Conservation (phyloP, 2,888 invertebrate genomes). For the Eupithecia tripunctaria region DNA sequence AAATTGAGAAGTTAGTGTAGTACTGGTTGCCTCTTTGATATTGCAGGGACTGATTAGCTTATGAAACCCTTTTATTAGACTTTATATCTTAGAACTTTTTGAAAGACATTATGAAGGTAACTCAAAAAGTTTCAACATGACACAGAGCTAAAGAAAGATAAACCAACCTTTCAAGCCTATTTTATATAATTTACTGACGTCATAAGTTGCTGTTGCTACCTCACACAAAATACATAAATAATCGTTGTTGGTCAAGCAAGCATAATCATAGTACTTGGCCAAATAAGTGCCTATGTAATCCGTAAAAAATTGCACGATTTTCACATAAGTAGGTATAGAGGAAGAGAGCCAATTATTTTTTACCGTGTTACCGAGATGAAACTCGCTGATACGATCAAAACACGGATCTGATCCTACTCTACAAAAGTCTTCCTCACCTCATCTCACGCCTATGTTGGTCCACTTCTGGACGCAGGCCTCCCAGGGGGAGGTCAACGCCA, state of each 20-base stretch:
- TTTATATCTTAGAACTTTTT: background rate
- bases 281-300: slow-evolving; percentile 3
- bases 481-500: no score
- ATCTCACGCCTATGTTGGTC: no score
- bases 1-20: no score
- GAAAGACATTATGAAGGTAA: background rate
- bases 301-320: slow-evolving; percentile 7
- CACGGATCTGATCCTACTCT: slow-evolving; percentile 7
- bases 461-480: no score
- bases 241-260: background rate
- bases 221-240: background rate
- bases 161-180: background rate
- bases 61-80: no score
- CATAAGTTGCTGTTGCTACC: slow-evolving; percentile 4
- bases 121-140: background rate
- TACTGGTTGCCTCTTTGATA: no score
- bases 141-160: background rate
- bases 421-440: background rate
- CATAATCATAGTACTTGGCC: slow-evolving; percentile 1
- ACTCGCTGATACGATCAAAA: slow-evolving; percentile 26
- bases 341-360: slow-evolving; percentile 22
- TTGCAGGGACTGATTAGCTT: no score
- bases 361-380: slow-evolving; percentile 29
- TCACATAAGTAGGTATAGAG: slow-evolving; percentile 11
- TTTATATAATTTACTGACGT: background rate